phyloP scores from a whole-genome alignment of 2,797 vertebrate species.

The Acrossocheilus fasciatus region DNA sequence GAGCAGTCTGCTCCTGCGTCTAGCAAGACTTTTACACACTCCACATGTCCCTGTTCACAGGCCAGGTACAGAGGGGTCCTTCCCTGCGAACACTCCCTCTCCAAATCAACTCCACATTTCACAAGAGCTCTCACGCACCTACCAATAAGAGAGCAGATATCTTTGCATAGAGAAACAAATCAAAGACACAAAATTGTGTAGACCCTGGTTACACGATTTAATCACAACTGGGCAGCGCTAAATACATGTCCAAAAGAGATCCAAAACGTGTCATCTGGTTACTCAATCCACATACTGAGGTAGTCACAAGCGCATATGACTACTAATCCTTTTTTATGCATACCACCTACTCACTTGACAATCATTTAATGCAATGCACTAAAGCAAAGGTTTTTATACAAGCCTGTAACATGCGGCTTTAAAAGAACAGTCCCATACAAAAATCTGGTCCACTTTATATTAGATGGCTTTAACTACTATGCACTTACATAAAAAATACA shows the following conservation, averaged over 20 bases:
- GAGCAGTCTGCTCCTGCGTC: constrained; percentile 84
- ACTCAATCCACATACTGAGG: background rate
- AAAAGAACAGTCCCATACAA: background rate
- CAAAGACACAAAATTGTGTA: background rate
- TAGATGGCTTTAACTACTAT: background rate
- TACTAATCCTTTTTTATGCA: background rate
- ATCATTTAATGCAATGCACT: background rate
- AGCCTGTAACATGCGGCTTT: background rate
- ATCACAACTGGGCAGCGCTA: background rate
- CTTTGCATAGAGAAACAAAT: background rate
- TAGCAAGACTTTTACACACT: constrained; percentile 86
- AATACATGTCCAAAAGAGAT: background rate
- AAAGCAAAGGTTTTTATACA: constrained; percentile 4
- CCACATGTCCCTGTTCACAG: constrained; percentile 83
- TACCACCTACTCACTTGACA: background rate
- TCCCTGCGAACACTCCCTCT: constrained; percentile 80
- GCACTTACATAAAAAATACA: background rate
- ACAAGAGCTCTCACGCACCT: constrained; percentile 91
- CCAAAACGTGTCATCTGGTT: background rate
- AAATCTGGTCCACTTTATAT: background rate
- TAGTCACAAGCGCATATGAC: background rate
- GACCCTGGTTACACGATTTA: background rate
- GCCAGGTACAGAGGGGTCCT: constrained; percentile 89
- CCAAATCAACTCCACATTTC: constrained; percentile 84
- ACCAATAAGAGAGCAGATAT: constrained; percentile 12